Evolutionary conservation across 2,113 vertebrate genomes (phyloP).

Genomic region (Tichodroma muraria): DNA sequence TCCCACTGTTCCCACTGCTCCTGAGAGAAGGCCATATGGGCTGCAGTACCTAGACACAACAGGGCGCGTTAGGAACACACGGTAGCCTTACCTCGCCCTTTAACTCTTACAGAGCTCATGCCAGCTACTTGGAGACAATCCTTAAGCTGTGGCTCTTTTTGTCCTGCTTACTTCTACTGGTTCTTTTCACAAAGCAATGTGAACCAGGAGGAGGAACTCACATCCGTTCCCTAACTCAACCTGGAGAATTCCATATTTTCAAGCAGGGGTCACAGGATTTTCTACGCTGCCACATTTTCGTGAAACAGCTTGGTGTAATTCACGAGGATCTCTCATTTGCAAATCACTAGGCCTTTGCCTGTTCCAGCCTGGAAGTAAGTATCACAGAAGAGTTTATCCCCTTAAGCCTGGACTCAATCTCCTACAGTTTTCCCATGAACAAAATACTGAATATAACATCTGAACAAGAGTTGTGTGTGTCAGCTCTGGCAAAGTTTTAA

Average conservation of each 20-base stretch:
- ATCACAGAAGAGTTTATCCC: neutral
- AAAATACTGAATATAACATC: neutral
- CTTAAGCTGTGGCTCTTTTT: neutral
- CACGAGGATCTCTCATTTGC: neutral
- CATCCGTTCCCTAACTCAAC: accelerated
- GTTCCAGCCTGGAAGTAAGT: neutral
- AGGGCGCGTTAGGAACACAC: neutral
- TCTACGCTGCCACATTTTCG: neutral
- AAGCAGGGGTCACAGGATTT: neutral
- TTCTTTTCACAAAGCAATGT: neutral
- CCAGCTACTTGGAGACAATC: neutral
- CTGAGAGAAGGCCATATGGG: constrained; percentile 32
- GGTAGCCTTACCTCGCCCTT: neutral
- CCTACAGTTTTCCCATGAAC: neutral
- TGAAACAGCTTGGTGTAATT: neutral
- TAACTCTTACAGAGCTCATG: neutral
- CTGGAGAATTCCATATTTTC: neutral
- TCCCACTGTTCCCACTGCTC: constrained; percentile 28
- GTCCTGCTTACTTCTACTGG: neutral
- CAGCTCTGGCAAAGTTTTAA: neutral
- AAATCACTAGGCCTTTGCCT: accelerated
- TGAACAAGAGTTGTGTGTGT: neutral
- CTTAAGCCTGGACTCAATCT: neutral
- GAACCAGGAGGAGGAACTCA: neutral
- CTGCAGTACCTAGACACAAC: constrained; percentile 21